Evolutionary conservation across 2,888 invertebrate genomes (phyloP).

Genomic region (Tipula vernalis): DNA sequence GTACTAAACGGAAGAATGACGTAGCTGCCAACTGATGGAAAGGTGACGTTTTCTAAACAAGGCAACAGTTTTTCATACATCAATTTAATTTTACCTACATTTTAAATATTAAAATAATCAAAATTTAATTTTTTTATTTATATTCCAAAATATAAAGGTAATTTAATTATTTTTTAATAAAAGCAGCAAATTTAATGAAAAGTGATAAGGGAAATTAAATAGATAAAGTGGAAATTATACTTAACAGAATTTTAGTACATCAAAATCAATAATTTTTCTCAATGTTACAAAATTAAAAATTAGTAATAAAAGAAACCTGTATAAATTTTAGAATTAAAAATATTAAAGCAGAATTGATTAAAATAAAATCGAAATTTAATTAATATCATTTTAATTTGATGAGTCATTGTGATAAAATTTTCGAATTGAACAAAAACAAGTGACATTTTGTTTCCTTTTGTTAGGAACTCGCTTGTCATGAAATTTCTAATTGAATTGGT

Average conservation of each 20-base stretch:
- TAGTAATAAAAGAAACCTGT: neutral
- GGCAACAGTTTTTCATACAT: neutral
- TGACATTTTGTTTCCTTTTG: neutral
- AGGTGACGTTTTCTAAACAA: constrained; percentile 17
- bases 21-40: constrained; percentile 18
- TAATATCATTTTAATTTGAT: neutral
- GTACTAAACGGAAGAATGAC: constrained; percentile 18
- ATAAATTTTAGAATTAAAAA: neutral
- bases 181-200: neutral
- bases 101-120: neutral
- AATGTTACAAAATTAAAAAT: neutral
- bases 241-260: neutral
- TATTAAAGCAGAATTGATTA: neutral
- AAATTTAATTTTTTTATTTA: neutral
- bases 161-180: neutral
- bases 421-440: neutral
- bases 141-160: neutral
- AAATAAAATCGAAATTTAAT: neutral
- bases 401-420: neutral
- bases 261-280: neutral
- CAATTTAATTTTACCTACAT: neutral
- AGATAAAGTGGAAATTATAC: neutral
- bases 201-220: neutral
- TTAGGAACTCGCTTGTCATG: neutral
- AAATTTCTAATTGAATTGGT: neutral